Conservation (phyloP, 2,797 vertebrate genomes). For the Linurgus olivaceus region DNA sequence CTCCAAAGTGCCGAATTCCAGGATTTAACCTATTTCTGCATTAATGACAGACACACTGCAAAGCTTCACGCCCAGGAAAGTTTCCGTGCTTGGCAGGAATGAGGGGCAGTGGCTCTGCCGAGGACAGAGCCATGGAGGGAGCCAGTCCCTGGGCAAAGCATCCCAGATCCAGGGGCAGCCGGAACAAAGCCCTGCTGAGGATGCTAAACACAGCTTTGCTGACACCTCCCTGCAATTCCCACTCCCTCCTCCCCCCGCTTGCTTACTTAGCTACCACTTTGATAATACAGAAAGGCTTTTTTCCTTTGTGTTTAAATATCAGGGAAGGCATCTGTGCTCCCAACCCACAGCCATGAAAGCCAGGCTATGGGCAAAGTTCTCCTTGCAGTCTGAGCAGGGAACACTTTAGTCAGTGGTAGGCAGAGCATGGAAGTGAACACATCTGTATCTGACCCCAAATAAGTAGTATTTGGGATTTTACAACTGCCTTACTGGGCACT, state of each 20-base stretch:
- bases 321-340: slow-evolving; percentile 47
- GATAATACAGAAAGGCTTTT: neutral
- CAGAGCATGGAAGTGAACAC: neutral
- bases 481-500: neutral
- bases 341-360: slow-evolving; percentile 10
- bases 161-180: neutral
- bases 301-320: slow-evolving; percentile 36
- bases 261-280: neutral
- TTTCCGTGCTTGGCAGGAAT: fast-evolving
- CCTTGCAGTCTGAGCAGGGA: neutral
- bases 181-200: neutral
- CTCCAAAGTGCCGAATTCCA: fast-evolving
- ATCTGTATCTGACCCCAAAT: neutral
- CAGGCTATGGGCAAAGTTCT: neutral
- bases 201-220: slow-evolving; percentile 2
- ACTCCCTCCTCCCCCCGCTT: neutral
- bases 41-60: fast-evolving
- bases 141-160: neutral
- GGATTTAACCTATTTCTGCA: neutral
- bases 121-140: fast-evolving
- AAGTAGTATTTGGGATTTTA: neutral
- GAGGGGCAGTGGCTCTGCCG: fast-evolving
- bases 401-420: neutral
- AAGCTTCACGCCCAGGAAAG: fast-evolving
- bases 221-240: slow-evolving; percentile 6